Base-by-base conservation (phyloP, 2,888 invertebrate genomes). In the Drosophila greeni region DNA sequence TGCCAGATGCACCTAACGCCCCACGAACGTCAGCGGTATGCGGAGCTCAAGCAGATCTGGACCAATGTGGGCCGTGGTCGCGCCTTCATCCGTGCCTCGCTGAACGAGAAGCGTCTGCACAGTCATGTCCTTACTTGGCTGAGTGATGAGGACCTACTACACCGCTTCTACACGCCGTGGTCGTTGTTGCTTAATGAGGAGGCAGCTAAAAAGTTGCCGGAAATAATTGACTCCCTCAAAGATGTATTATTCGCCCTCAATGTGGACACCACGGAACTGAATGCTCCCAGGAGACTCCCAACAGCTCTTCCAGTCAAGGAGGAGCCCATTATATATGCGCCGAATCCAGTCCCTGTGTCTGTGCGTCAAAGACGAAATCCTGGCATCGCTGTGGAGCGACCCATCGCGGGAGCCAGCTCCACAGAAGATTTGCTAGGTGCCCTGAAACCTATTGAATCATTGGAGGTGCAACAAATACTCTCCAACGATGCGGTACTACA, bases 241-340 rank as follows among this genome's bases (percentile, higher is more conserved):
- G 93, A 96, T 54, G 94, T 98, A 85, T 90, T 98, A 73, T 98
- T 98, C 90, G 98, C 98, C 23, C 92, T 98, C 86, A 94, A 93
- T 84, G 95, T 97, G 66, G 97, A 98, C 90, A 95, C 95, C 88
- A 91, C 93, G 29, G 95, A 95, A 86, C 90, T 96, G 58, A 95
- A 94, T 89, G 90, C 91, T 80, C 88, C 85, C 0, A 55, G 45
- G 23, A 67, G 83, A 2, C 16, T 16, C 89, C 0, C 60, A 11
- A 16, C 26, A 18, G 20, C 37, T 5, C 36, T 31, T 20, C 48
- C 60, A 8, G 55, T 59, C 0, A 85, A 77, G 43, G 81, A 78
- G 51, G 92, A 95, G 86, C 94, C 93, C 54, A 92, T 95, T 40
- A 95, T 95, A 83, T 91, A 92, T 67, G 90, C 93, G 16, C 92